These are phyloP conservation scores for Muscicapa adusta DNA, from an alignment of 2,113 vertebrate species.

Conservation along the genomic window DNA sequence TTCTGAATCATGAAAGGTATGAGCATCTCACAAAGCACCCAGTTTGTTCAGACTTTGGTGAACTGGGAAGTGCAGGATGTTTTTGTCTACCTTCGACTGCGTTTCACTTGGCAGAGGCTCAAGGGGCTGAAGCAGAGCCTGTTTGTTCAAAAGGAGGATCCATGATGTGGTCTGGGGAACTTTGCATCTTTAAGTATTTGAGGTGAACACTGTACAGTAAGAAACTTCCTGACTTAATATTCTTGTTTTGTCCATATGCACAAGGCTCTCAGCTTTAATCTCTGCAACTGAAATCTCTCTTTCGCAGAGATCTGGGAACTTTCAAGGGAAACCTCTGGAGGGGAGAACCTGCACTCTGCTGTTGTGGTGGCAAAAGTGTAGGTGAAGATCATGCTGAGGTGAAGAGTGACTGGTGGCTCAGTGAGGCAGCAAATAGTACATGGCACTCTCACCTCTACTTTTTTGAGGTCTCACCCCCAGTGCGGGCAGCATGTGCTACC, in stretches of 20 bases:
- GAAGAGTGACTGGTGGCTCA: not conserved
- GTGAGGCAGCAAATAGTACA: not conserved
- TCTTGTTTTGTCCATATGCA: not conserved
- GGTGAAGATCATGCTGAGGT: not conserved
- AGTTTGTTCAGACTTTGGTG: not conserved
- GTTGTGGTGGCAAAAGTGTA: not conserved
- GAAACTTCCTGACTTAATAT: not conserved
- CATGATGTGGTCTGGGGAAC: accelerated
- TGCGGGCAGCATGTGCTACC: accelerated
- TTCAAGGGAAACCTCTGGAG: not conserved
- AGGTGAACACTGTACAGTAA: not conserved
- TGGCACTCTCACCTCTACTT: not conserved
- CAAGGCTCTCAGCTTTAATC: not conserved
- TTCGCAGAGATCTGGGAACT: not conserved
- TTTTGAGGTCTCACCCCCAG: not conserved
- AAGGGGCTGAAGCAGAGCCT: not conserved
- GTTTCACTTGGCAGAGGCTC: not conserved
- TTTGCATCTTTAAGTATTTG: not conserved
- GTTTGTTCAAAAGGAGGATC: not conserved
- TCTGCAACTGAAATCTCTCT: not conserved
- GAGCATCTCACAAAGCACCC: not conserved
- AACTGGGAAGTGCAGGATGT: not conserved
- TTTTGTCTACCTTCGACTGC: not conserved
- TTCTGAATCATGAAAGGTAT: accelerated
- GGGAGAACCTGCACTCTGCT: not conserved